phyloP scores from a whole-genome alignment of 2,888 invertebrate species.

The Ichneumon xanthorius region DNA sequence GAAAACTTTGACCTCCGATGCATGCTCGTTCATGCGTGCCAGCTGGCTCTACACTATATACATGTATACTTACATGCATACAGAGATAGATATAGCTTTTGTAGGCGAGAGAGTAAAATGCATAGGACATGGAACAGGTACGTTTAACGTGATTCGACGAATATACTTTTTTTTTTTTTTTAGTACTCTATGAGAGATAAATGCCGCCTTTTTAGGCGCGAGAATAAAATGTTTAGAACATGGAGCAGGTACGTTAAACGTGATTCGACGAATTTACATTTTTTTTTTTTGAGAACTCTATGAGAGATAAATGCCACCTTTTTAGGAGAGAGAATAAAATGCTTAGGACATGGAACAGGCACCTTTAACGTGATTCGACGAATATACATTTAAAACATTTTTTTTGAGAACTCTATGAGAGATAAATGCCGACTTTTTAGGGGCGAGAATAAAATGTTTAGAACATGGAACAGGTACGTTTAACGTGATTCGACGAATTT shows the following conservation, averaged over 20 bases:
- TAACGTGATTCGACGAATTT: no score
- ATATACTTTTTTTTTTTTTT: slow-evolving; percentile 11
- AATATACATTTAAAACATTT: no score
- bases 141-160: not conserved
- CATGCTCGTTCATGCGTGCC: slow-evolving; percentile 67
- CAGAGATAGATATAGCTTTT: slow-evolving; percentile 2
- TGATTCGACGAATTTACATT: not conserved
- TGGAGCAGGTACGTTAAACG: slow-evolving; percentile 9
- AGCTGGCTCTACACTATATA: slow-evolving; percentile 52
- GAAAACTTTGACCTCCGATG: slow-evolving; percentile 75
- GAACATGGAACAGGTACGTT: no score
- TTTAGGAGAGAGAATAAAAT: no score
- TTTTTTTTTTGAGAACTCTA: not conserved
- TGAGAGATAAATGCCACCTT: not conserved
- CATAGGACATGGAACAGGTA: slow-evolving; percentile 41
- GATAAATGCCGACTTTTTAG: no score
- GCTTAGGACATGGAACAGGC: no score
- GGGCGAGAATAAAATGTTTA: no score
- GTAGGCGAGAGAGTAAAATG: slow-evolving; percentile 44
- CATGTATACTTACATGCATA: not conserved
- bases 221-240: slow-evolving; percentile 43
- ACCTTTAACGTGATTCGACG: no score
- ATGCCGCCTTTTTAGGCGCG: slow-evolving; percentile 15
- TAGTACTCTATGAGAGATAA: not conserved
- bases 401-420: no score